A percentile compares a stretch with the other conserved stretches of the same genome.
phyloP scores from a whole-genome alignment of 2,888 invertebrate genomes.

The Agrilus cyanescens region DNA sequence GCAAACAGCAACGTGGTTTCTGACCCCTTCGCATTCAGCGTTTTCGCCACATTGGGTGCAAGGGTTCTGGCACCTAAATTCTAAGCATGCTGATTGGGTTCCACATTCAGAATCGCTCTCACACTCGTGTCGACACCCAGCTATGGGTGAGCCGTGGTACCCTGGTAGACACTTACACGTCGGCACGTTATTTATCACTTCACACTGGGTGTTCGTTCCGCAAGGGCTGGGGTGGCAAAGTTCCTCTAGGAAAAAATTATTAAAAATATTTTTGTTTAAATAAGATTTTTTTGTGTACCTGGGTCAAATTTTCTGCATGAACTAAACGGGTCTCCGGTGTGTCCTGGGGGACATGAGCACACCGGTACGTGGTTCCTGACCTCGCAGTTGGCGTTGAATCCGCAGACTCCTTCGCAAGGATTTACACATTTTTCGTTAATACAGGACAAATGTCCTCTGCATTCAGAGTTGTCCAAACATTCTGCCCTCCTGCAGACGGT shows the following conservation, averaged over 20 bases:
- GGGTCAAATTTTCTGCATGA: conserved; percentile 63
- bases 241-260: conserved; percentile 49
- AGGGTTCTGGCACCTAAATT: conserved; percentile 64
- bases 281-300: conserved; percentile 39
- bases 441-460: conserved; percentile 58
- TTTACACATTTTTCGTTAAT: conserved; percentile 67
- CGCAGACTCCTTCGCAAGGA: conserved; percentile 67
- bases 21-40: conserved; percentile 64
- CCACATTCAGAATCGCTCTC: conserved; percentile 66
- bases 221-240: conserved; percentile 75
- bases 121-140: conserved; percentile 74
- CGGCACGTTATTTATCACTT: conserved; percentile 62
- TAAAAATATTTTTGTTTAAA: conserved; percentile 2
- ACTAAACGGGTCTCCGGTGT: conserved; percentile 66
- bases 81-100: conserved; percentile 56
- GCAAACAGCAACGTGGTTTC: conserved; percentile 65
- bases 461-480: conserved; percentile 59
- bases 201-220: conserved; percentile 69
- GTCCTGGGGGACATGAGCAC: conserved; percentile 67
- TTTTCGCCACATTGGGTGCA: conserved; percentile 66
- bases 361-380: conserved; percentile 67
- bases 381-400: conserved; percentile 63
- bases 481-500: conserved; percentile 49
- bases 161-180: conserved; percentile 70
- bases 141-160: conserved; percentile 62